Evolutionary conservation across 2,888 invertebrate genomes (phyloP).

Genomic region (Melieria picta): DNA sequence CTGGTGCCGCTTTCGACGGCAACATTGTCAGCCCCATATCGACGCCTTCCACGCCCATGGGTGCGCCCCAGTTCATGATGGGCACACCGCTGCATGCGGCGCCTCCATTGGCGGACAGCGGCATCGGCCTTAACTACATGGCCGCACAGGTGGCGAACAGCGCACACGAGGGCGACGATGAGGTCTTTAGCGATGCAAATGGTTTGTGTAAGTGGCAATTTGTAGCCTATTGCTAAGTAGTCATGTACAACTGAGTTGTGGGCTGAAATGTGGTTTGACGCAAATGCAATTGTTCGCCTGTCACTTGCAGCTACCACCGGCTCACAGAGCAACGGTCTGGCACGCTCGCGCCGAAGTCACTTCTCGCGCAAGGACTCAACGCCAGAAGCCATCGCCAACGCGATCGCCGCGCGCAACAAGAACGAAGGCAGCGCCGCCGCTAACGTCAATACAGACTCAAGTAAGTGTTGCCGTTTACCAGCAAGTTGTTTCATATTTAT

Average conservation of each 20-base stretch:
- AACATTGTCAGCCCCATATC: conserved; percentile 61
- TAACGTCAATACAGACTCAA: conserved; percentile 43
- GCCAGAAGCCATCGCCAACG: conserved; percentile 53
- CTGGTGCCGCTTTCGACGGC: conserved; percentile 64
- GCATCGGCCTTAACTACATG: conserved; percentile 64
- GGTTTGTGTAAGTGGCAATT: conserved; percentile 42
- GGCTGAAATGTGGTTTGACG: background rate
- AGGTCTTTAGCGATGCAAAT: conserved; percentile 57
- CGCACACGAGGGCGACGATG: conserved; percentile 63
- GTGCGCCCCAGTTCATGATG: conserved; percentile 59
- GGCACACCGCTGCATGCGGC: conserved; percentile 53
- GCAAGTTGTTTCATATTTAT: background rate
- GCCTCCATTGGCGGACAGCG: conserved; percentile 63
- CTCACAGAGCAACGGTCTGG: conserved; percentile 58
- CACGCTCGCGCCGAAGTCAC: conserved; percentile 65
- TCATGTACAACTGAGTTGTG: too few relatives aligned
- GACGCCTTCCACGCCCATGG: conserved; percentile 61
- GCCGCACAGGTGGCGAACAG: conserved; percentile 51
- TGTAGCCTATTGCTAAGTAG: background rate
- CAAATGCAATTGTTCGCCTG: background rate
- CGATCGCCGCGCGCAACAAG: conserved; percentile 46
- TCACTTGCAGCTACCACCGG: conserved; percentile 43
- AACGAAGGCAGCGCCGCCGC: conserved; percentile 47
- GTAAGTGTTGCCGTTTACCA: conserved; percentile 44
- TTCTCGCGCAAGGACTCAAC: conserved; percentile 66